phyloP scores from a whole-genome alignment of 2,113 vertebrate species.

The Phrynosoma blainvillii region DNA sequence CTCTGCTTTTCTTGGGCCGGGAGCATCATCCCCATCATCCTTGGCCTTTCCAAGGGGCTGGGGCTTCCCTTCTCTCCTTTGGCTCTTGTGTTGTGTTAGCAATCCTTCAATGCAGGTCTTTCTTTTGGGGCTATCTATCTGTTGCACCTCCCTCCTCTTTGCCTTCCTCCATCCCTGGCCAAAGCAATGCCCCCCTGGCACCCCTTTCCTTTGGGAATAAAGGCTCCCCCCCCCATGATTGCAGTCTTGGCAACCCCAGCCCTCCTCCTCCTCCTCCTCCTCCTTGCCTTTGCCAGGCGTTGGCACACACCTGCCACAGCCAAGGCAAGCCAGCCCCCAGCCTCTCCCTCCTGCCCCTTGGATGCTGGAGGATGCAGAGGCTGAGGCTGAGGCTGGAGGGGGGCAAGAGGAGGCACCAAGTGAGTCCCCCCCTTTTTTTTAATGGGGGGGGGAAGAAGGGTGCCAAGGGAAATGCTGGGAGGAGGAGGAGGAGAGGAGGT shows the following conservation, averaged over 20 bases:
- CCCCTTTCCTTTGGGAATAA: neutral
- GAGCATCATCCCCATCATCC: too few relatives aligned
- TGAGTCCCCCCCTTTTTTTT: too few relatives aligned
- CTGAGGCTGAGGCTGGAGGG: too few relatives aligned
- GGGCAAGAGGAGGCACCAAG: too few relatives aligned
- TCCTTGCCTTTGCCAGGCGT: neutral
- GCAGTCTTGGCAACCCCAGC: too few relatives aligned
- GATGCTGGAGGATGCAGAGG: neutral
- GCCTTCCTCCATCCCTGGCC: neutral
- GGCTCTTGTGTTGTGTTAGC: too few relatives aligned
- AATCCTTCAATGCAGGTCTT: neutral
- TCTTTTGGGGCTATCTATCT: neutral
- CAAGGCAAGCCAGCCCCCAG: neutral
- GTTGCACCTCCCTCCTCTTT: neutral
- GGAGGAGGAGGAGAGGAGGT: too few relatives aligned
- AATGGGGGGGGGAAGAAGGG: slow-evolving; percentile 20
- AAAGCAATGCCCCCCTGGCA: neutral
- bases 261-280: neutral
- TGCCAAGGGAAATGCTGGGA: neutral
- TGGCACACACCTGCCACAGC: neutral
- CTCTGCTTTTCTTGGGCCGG: too few relatives aligned
- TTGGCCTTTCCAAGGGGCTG: too few relatives aligned
- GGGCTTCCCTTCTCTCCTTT: neutral
- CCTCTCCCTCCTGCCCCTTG: slow-evolving; percentile 8
- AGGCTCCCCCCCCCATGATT: neutral